Percentiles rank a stretch among this genome's conserved stretches.
These are phyloP conservation scores for Apomyelois bistriatella DNA, from an alignment of 2,888 invertebrate genomes.

Conservation along the genomic window DNA sequence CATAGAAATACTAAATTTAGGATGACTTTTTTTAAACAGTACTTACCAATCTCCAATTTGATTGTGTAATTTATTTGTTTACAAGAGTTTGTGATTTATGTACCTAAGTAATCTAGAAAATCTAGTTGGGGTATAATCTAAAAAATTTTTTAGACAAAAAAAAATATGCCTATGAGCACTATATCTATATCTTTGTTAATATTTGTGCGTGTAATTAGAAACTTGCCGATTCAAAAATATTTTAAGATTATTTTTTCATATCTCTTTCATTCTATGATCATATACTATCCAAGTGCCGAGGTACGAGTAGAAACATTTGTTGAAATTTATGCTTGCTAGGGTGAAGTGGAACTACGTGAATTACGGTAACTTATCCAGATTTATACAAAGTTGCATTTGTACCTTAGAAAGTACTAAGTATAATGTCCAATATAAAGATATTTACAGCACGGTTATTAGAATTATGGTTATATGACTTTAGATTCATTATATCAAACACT, in stretches of 20 bases:
- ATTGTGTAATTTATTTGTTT: too few species aligned
- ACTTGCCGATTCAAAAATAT: too few species aligned
- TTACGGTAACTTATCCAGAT: slow-evolving; percentile 9
- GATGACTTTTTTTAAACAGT: too few species aligned
- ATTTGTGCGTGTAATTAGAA: too few species aligned
- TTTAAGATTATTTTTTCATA: not conserved
- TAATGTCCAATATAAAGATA: not conserved
- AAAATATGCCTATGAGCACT: too few species aligned
- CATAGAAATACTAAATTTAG: too few species aligned
- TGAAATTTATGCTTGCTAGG: slow-evolving; percentile 46
- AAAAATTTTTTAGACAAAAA: too few species aligned
- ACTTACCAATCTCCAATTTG: too few species aligned
- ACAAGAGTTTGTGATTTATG: too few species aligned
- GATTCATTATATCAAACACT: not conserved
- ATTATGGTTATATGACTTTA: not conserved
- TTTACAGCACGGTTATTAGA: not conserved
- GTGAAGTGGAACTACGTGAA: slow-evolving; percentile 28
- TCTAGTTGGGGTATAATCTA: too few species aligned
- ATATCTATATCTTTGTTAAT: too few species aligned
- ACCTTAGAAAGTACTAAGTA: not conserved
- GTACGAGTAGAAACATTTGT: slow-evolving; percentile 43
- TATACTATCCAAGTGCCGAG: slow-evolving; percentile 34
- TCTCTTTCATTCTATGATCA: not conserved
- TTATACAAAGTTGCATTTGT: slow-evolving; percentile 5
- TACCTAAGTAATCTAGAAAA: too few species aligned